Percentiles rank a stretch among this genome's conserved stretches.
These are phyloP conservation scores for Rhineura floridana DNA, from an alignment of 2,113 vertebrate genomes.

Conservation along the genomic window DNA sequence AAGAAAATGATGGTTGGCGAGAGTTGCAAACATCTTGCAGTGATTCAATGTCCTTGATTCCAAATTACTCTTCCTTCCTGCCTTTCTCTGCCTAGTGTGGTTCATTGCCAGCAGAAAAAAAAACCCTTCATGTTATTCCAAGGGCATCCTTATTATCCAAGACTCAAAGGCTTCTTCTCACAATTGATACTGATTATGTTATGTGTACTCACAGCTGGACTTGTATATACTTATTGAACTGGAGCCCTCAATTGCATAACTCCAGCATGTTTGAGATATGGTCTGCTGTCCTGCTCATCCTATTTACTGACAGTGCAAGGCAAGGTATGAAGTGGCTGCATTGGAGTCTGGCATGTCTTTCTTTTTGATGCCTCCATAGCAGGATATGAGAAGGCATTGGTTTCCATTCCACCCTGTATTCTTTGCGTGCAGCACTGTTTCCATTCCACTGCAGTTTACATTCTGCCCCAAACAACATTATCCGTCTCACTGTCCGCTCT, in stretches of 20 bases:
- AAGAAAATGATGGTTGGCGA: not conserved
- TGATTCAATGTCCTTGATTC: slow-evolving; percentile 22
- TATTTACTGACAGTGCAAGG: not conserved
- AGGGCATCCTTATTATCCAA: not conserved
- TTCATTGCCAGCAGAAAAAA: not conserved
- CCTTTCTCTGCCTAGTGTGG: not conserved
- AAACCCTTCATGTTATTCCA: not conserved
- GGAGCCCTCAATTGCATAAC: not conserved
- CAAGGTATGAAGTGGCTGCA: too few species aligned
- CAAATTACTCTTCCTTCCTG: slow-evolving; percentile 9
- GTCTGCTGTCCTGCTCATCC: not conserved
- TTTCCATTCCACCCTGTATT: too few species aligned
- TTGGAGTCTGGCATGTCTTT: not conserved
- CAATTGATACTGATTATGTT: slow-evolving; percentile 5
- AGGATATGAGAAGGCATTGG: too few species aligned
- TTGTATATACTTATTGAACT: not conserved
- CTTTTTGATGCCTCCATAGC: not conserved
- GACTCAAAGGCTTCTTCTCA: not conserved
- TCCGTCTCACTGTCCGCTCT: too few species aligned
- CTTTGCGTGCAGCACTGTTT: too few species aligned
- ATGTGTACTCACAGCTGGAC: not conserved
- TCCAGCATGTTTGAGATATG: not conserved
- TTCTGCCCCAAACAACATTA: too few species aligned
- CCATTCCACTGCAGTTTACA: too few species aligned
- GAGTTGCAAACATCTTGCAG: slow-evolving; percentile 8